Conservation (phyloP, 2,113 vertebrate species). For the Spilogale gracilis region DNA sequence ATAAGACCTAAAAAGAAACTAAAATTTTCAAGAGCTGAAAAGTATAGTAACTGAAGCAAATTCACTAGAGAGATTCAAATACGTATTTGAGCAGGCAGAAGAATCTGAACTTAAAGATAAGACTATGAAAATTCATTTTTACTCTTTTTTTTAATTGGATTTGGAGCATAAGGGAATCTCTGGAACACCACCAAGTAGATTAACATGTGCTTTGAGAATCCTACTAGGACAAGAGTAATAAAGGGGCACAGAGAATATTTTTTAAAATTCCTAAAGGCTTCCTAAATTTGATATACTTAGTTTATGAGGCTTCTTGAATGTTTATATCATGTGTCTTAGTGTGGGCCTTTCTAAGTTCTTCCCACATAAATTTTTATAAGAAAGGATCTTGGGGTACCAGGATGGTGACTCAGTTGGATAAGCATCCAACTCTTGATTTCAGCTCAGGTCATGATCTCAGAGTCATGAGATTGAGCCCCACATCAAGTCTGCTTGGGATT, state of each 20-base stretch:
- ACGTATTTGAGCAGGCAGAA: neutral
- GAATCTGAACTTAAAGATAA: neutral
- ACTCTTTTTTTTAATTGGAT: neutral
- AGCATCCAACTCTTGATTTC: neutral
- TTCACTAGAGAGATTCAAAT: neutral
- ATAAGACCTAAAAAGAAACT: neutral
- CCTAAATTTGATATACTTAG: neutral
- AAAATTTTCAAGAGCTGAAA: neutral
- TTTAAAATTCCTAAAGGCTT: neutral
- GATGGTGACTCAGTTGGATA: neutral
- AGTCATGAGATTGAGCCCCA: neutral
- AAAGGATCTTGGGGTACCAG: neutral
- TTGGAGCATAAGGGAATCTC: neutral
- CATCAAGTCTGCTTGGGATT: neutral
- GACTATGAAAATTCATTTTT: neutral
- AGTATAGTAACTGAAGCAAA: neutral
- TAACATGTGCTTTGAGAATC: neutral
- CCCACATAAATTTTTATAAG: neutral
- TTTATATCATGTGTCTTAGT: neutral
- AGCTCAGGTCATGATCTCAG: neutral
- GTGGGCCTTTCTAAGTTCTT: neutral
- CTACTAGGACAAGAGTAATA: neutral
- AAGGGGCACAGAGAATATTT: neutral
- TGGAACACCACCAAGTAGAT: neutral
- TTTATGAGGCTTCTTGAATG: neutral